These are phyloP conservation scores for Sphinx pinastri DNA, from an alignment of 2,888 invertebrate species.

Conservation along the genomic window DNA sequence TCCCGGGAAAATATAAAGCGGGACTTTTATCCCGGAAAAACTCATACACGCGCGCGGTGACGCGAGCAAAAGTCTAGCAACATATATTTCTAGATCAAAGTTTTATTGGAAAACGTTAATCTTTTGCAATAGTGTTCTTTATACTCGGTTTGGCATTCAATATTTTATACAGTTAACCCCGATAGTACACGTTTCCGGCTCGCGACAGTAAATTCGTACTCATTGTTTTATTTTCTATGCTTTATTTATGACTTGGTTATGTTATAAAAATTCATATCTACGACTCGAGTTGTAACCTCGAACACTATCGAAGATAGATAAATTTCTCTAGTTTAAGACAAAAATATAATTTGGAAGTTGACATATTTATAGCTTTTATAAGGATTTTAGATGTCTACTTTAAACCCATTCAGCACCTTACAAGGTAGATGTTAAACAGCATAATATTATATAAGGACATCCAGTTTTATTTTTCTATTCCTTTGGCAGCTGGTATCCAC, in stretches of 20 bases:
- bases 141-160: background rate
- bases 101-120: background rate
- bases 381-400: too few species aligned
- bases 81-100: background rate
- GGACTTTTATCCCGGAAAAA: too few species aligned
- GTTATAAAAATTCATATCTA: background rate
- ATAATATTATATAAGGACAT: too few species aligned
- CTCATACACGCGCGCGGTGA: too few species aligned
- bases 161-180: background rate
- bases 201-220: background rate
- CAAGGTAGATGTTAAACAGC: too few species aligned
- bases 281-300: background rate
- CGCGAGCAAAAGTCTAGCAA: too few species aligned
- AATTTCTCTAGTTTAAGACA: background rate
- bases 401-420: too few species aligned
- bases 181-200: background rate
- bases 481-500: too few species aligned
- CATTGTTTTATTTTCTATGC: constrained; percentile 15
- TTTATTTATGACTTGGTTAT: background rate
- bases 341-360: too few species aligned
- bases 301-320: background rate
- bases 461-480: too few species aligned
- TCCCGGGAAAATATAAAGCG: too few species aligned
- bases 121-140: background rate
- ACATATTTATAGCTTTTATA: too few species aligned